Conservation (phyloP, 1,140 invertebrate genomes). For the Caenorhabditis elegans region DNA sequence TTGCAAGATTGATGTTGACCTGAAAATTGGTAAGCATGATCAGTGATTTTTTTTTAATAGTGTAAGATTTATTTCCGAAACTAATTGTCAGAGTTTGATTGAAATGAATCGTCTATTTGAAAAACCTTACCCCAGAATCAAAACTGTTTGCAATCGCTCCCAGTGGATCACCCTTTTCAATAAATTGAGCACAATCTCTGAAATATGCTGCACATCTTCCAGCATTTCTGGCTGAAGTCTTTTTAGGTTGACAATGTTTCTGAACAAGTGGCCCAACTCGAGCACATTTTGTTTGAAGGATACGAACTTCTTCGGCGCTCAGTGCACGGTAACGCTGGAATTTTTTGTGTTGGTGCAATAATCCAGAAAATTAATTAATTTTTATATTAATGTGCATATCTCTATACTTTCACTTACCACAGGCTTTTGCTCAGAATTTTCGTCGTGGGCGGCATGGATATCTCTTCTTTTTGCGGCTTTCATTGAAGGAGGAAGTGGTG, state of each 20-base stretch:
- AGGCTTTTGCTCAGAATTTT: neutral
- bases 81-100: neutral
- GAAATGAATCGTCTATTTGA: too few relatives aligned
- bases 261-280: constrained; percentile 29
- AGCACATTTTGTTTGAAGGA: constrained; percentile 35
- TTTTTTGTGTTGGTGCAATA: too few relatives aligned
- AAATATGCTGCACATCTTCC: constrained; percentile 55
- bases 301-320: constrained; percentile 4
- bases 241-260: constrained; percentile 47
- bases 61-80: too few relatives aligned
- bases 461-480: neutral
- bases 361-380: too few relatives aligned
- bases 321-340: neutral
- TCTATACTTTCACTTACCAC: too few relatives aligned
- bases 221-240: constrained; percentile 43
- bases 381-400: too few relatives aligned
- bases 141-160: constrained; percentile 47
- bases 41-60: neutral
- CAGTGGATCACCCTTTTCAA: constrained; percentile 48
- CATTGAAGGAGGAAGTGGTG: neutral
- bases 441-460: neutral
- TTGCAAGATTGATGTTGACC: constrained; percentile 46
- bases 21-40: constrained; percentile 12
- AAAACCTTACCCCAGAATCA: constrained; percentile 48
- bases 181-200: constrained; percentile 52